Percentiles rank a stretch among this genome's conserved stretches.
Evolutionary conservation across 2,888 invertebrate species (phyloP).

Genomic region (Andrena haemorrhoa): DNA sequence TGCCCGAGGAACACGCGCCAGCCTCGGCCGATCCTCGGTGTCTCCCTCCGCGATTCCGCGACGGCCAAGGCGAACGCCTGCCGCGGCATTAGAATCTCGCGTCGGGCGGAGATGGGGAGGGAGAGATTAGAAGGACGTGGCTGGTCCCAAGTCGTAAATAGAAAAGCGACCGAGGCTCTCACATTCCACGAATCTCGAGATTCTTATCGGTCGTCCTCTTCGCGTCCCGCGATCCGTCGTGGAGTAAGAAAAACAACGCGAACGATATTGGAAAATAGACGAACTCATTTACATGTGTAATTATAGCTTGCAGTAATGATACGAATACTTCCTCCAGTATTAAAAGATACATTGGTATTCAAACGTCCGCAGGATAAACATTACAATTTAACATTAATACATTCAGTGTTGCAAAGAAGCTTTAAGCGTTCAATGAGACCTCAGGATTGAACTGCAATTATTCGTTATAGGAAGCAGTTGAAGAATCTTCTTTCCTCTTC

Average conservation of each 20-base stretch:
- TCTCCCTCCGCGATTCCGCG: slow-evolving; percentile 55
- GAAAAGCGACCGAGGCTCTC: slow-evolving; percentile 53
- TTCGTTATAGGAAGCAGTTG: no score
- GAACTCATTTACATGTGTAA: no score
- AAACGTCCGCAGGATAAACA: no score
- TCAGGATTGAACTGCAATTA: no score
- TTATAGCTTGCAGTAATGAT: no score
- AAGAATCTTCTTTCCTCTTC: no score
- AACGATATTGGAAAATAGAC: neutral
- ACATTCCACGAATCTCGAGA: slow-evolving; percentile 36
- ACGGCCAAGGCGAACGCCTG: slow-evolving; percentile 68
- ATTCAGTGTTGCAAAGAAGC: no score
- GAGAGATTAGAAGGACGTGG: slow-evolving; percentile 45
- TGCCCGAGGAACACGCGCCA: slow-evolving; percentile 1
- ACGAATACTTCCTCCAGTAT: no score
- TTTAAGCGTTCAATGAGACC: no score
- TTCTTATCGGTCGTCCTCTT: slow-evolving; percentile 1
- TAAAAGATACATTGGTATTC: no score
- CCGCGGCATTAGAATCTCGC: slow-evolving; percentile 59
- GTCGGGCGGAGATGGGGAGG: slow-evolving; percentile 29
- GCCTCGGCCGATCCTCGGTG: slow-evolving; percentile 51
- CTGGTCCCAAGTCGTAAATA: slow-evolving; percentile 52
- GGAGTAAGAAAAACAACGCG: neutral
- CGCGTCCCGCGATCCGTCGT: neutral
- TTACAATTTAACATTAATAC: no score